Base-by-base conservation (phyloP, 2,888 invertebrate species). In the Scaptomyza tumidula region DNA sequence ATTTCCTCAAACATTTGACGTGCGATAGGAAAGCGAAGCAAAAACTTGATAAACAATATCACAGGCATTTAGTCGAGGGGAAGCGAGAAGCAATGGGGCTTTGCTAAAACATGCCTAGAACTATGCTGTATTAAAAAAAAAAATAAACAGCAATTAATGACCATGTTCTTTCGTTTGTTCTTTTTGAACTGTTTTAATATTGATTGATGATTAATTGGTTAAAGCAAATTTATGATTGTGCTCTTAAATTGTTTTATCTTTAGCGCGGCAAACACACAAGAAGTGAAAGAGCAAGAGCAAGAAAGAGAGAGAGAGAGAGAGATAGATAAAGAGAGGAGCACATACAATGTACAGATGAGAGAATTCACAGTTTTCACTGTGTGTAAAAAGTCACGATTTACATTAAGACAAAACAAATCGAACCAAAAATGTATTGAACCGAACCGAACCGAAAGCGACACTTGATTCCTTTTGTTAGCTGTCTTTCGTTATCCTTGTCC, bases 101-200 rank as follows among this genome's bases (percentile, higher is more conserved):
- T n/a, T 3, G 35, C 54, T 14, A 11, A 31, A 13, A 5, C 11
- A 67, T 71, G 80, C 83, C 80, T 69, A 77, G 63, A 83, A 83
- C 53, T 80, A 80, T 83, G 78, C 80, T 52, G 39, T 60, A 19
- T 0, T 48, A 35, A 27, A 27, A 19, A 27, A 19, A 19, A 14
- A 24, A 27, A 19, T 7, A 19, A 19, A 19, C 19, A 19, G 6
- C 24, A 24, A 2, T 24, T 24, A 24, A 24, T 19, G n/a, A n/a
- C n/a, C n/a, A n/a, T n/a, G n/a, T n/a, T n/a, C n/a, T n/a, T n/a
- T n/a, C n/a, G n/a, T n/a, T n/a, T n/a, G n/a, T n/a, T n/a, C n/a
- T n/a, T n/a, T n/a, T n/a, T n/a, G n/a, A n/a, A n/a, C n/a, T n/a
- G n/a, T n/a, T n/a, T n/a, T n/a, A n/a, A n/a, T n/a, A n/a, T n/a